phyloP scores from a whole-genome alignment of 2,888 invertebrate genomes.

The Polyommatus iphigenia region DNA sequence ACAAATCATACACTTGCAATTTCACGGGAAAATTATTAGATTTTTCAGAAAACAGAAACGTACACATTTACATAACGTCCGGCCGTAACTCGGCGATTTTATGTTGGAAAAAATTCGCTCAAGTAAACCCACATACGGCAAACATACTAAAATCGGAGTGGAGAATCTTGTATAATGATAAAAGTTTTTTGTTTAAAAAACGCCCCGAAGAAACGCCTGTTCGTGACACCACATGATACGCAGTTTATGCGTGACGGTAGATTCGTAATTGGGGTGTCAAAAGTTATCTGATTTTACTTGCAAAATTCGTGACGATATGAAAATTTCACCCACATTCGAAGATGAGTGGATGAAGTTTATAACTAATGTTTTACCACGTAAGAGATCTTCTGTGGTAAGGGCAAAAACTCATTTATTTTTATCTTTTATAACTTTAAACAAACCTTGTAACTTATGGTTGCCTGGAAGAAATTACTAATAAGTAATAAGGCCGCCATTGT shows the following conservation, averaged over 20 bases:
- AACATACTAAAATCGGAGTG: conserved; percentile 57
- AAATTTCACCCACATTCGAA: conserved; percentile 70
- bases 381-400: too few species aligned
- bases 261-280: conserved; percentile 78
- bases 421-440: too few species aligned
- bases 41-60: neutral
- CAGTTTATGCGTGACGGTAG: conserved; percentile 55
- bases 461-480: too few species aligned
- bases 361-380: too few species aligned
- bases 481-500: too few species aligned
- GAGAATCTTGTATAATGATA: conserved; percentile 60
- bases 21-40: neutral
- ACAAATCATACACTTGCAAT: neutral
- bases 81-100: neutral
- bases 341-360: too few species aligned
- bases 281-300: conserved; percentile 80
- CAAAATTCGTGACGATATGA: conserved; percentile 76
- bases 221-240: conserved; percentile 67
- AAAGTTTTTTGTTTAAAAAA: conserved; percentile 62
- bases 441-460: too few species aligned
- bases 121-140: neutral
- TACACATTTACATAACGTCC: neutral
- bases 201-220: conserved; percentile 57
- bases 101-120: neutral
- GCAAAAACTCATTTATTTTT: too few species aligned